Percentiles rank a stretch among this genome's conserved stretches.
Conservation (phyloP, 2,113 vertebrate species). For the Chloroceryle aenea region DNA sequence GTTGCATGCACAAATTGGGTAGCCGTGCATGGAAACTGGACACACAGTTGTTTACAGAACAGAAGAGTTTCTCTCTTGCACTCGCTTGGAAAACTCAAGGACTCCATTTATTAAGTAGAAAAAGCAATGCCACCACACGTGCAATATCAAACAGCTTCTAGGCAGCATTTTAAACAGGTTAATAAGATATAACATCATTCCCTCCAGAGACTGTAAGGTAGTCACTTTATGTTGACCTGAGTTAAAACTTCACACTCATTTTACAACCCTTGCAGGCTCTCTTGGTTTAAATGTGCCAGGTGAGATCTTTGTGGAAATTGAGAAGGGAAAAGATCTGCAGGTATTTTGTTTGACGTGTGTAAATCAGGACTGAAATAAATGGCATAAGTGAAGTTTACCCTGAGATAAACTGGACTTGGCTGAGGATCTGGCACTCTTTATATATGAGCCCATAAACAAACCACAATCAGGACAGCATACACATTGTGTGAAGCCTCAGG, state of each 20-base stretch:
- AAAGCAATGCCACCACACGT: not conserved
- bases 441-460: not conserved
- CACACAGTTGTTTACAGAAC: conserved; percentile 61
- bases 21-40: conserved; percentile 62
- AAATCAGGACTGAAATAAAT: conserved; percentile 36
- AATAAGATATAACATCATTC: not conserved
- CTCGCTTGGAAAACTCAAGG: not conserved
- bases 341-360: conserved; percentile 36
- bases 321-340: conserved; percentile 21
- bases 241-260: conserved; percentile 45
- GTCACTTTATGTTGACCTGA: conserved; percentile 18
- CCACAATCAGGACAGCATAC: not conserved
- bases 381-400: not conserved
- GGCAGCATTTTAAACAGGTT: not conserved
- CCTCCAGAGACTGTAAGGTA: conserved; percentile 6
- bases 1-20: conserved; percentile 64
- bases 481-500: not conserved
- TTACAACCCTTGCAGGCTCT: not conserved
- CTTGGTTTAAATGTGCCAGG: not conserved
- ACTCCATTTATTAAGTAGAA: conserved; percentile 6
- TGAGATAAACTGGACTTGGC: conserved; percentile 51
- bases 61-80: conserved; percentile 20
- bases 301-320: not conserved
- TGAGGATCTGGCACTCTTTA: conserved; percentile 21
- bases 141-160: not conserved